Percentiles rank a stretch among this genome's conserved stretches.
phyloP scores from a whole-genome alignment of 2,888 invertebrate genomes.

The Alviniconcha strummeri region DNA sequence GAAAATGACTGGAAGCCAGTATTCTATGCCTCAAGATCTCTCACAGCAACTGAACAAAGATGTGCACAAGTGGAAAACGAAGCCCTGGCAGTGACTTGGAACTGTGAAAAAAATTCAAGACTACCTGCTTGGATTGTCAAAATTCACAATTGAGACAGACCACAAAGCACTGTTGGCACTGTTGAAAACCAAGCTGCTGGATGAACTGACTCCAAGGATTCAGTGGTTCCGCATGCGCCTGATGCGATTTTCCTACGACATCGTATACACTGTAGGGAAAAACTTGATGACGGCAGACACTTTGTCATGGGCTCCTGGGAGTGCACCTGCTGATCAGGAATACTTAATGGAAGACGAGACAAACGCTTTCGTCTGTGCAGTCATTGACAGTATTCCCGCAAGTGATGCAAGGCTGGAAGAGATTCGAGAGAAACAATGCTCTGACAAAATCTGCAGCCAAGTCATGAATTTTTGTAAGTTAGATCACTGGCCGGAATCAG shows the following conservation, averaged over 20 bases:
- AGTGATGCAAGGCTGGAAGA: neutral
- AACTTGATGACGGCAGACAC: slow-evolving; percentile 14
- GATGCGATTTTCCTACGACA: slow-evolving; percentile 12
- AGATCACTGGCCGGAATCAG: neutral
- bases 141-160: slow-evolving; percentile 16
- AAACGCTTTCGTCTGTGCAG: neutral
- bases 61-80: slow-evolving; percentile 23
- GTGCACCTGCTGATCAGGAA: slow-evolving; percentile 15
- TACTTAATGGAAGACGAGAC: slow-evolving; percentile 3
- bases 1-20: slow-evolving; percentile 20
- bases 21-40: slow-evolving; percentile 18
- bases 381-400: neutral
- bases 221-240: slow-evolving; percentile 28
- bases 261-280: slow-evolving; percentile 5
- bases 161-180: slow-evolving; percentile 23
- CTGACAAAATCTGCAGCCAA: neutral
- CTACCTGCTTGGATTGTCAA: slow-evolving; percentile 2
- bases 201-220: slow-evolving; percentile 31
- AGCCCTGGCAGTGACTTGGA: slow-evolving; percentile 10
- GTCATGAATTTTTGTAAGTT: neutral
- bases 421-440: neutral
- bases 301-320: slow-evolving; percentile 1
- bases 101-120: slow-evolving; percentile 11
- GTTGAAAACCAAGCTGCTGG: slow-evolving; percentile 21
- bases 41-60: slow-evolving; percentile 15